Percentiles rank a stretch among this genome's conserved stretches.
phyloP scores from a whole-genome alignment of 2,797 vertebrate species.

The Hafferia zeledoni region DNA sequence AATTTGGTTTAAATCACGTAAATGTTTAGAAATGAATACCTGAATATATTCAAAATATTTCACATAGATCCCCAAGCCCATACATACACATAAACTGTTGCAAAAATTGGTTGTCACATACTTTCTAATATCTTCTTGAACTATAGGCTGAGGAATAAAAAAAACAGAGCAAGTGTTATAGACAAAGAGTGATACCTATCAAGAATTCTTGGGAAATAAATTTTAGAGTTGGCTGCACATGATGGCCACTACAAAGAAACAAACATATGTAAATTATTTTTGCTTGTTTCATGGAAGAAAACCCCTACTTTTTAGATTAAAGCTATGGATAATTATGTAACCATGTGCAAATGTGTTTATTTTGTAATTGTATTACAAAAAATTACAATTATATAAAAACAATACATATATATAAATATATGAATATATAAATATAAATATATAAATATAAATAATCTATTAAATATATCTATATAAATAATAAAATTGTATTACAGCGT shows the following conservation, averaged over 20 bases:
- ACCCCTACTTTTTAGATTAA: not conserved
- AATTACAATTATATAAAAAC: too few species aligned
- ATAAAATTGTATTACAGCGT: not conserved
- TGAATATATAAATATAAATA: too few species aligned
- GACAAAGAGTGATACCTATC: not conserved
- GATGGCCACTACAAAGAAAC: not conserved
- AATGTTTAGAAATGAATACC: conserved; percentile 39
- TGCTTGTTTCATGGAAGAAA: not conserved
- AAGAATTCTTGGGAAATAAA: not conserved
- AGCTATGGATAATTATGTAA: not conserved
- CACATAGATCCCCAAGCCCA: not conserved
- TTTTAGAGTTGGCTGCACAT: not conserved
- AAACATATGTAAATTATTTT: not conserved
- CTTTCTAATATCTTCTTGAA: not conserved
- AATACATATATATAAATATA: too few species aligned
- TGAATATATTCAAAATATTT: conserved; percentile 3
- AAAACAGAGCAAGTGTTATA: not conserved
- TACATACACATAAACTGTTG: not conserved
- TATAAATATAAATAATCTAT: too few species aligned
- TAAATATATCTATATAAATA: too few species aligned
- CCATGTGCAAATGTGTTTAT: not conserved
- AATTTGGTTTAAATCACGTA: not conserved
- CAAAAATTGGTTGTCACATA: not conserved
- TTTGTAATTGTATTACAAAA: not conserved
- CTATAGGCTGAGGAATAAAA: not conserved